Conservation (phyloP, 2,888 invertebrate species). For the Macrosoma leucophasiata region DNA sequence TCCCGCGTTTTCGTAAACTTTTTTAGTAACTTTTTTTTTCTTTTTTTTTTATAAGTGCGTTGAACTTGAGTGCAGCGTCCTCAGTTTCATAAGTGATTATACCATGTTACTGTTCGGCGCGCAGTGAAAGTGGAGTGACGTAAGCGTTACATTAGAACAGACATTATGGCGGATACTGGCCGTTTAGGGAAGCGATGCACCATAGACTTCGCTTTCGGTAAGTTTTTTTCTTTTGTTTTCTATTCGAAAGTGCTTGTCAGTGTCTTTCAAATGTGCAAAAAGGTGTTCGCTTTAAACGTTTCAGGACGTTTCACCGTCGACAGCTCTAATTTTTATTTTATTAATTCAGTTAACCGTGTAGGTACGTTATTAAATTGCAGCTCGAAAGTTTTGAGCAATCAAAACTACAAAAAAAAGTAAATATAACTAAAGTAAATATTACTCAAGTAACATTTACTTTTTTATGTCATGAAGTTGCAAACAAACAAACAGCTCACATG, state of each 20-base stretch:
- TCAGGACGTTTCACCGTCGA: too few relatives aligned
- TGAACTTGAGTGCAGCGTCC: constrained; percentile 61
- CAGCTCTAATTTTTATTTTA: too few relatives aligned
- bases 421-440: too few relatives aligned
- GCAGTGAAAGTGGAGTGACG: constrained; percentile 71
- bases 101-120: constrained; percentile 53
- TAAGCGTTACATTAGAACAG: constrained; percentile 61
- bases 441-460: too few relatives aligned
- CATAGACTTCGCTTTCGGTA: constrained; percentile 44
- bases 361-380: too few relatives aligned
- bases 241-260: constrained; percentile 3
- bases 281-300: too few relatives aligned
- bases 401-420: too few relatives aligned
- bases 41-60: constrained; percentile 42
- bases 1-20: constrained; percentile 26
- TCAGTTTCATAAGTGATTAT: constrained; percentile 57
- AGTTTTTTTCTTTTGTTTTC: constrained; percentile 35
- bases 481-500: too few relatives aligned
- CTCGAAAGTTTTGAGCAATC: too few relatives aligned
- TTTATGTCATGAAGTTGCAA: too few relatives aligned
- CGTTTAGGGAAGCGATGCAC: constrained; percentile 58
- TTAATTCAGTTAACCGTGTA: too few relatives aligned
- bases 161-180: constrained; percentile 61
- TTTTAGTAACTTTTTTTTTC: constrained; percentile 27
- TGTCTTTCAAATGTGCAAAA: not conserved